Conservation (phyloP, 1,140 invertebrate genomes). For the Drosophila tristis region DNA sequence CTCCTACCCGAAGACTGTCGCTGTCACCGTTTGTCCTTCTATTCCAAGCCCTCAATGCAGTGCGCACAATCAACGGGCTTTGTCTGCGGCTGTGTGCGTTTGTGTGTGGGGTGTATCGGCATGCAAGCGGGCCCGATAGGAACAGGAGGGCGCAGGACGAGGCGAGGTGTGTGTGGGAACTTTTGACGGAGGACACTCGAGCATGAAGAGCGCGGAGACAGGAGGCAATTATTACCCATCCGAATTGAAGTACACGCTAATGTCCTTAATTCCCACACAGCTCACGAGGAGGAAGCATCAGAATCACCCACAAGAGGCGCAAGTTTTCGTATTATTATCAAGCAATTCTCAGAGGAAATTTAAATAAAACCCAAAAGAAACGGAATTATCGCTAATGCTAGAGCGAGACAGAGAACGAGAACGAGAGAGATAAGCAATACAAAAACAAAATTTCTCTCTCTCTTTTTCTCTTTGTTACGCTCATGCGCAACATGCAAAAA, state of each 20-base stretch:
- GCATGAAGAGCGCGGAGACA: slow-evolving; percentile 68
- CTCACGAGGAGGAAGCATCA: too few relatives aligned
- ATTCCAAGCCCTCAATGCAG: slow-evolving; percentile 6
- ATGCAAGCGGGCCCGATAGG: slow-evolving; percentile 34
- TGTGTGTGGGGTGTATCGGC: slow-evolving; percentile 50
- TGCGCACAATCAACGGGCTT: slow-evolving; percentile 63
- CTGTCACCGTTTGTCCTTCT: background rate
- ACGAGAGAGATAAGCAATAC: background rate
- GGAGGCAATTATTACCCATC: slow-evolving; percentile 53
- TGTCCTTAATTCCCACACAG: slow-evolving; percentile 61
- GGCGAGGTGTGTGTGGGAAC: slow-evolving; percentile 68
- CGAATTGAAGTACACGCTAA: slow-evolving; percentile 50
- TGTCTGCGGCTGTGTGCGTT: slow-evolving; percentile 46
- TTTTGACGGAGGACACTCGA: slow-evolving; percentile 66
- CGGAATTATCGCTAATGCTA: background rate
- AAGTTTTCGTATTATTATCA: slow-evolving; percentile 1
- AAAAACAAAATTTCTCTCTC: slow-evolving; percentile 11
- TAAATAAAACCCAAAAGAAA: background rate
- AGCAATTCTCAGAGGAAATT: slow-evolving; percentile 1
- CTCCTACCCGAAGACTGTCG: slow-evolving; percentile 3
- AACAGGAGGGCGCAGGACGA: slow-evolving; percentile 3
- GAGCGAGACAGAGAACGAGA: background rate
- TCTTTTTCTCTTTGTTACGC: slow-evolving; percentile 20
- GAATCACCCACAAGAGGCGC: slow-evolving; percentile 23
- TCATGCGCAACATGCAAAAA: slow-evolving; percentile 69